Evolutionary conservation across 2,797 vertebrate species (phyloP), one percentile per base, ranked within the genome.

Genomic region (Cirrhinus mrigala): DNA sequence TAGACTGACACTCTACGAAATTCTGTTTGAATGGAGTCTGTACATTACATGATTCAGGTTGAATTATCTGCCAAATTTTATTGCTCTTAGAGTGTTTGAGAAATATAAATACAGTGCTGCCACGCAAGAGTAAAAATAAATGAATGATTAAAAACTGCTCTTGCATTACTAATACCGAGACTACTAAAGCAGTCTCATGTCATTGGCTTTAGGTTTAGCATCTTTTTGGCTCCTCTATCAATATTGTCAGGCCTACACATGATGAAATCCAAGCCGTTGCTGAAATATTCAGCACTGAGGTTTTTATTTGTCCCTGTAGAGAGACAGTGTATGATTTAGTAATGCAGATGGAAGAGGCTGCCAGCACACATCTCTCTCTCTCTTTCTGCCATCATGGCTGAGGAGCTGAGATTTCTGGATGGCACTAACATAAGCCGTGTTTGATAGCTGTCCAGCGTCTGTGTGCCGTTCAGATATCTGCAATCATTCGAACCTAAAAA

Each of bases 281-380:
- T 95, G 91, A 96, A 95, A 95, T 95, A 96, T 95, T 96, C 92
- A 95, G 74, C 90, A 93, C 92, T 92, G 89, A 90, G 91, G 93
- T 88, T 92, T 85, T 93, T 89, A 88, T 90, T 89, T 90, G 82
- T 89, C 89, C 91, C 93, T 90, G 93, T 83, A 86, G 91, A 94
- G 94, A 94, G 93, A 92, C 93, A 93, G 87, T 91, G 92, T 91
- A 93, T 93, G 92, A 94, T 94, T 96, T 93, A 96, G 95, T 96
- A 94, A 96, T 96, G 94, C 92, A 95, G 92, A 91, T 92, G 93
- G 91, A 93, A 93, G 87, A 94, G 94, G 93, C 93, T 95, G 94
- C 94, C 94, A 91, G 92, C 91, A 92, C 92, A 89, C 89, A 91
- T 94, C 92, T 94, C 93, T 90, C 91, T 93, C 92, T 93, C 92